Percentiles rank a stretch among this genome's conserved stretches.
phyloP scores from a whole-genome alignment of 2,888 invertebrate genomes.

The Thera obeliscata region DNA sequence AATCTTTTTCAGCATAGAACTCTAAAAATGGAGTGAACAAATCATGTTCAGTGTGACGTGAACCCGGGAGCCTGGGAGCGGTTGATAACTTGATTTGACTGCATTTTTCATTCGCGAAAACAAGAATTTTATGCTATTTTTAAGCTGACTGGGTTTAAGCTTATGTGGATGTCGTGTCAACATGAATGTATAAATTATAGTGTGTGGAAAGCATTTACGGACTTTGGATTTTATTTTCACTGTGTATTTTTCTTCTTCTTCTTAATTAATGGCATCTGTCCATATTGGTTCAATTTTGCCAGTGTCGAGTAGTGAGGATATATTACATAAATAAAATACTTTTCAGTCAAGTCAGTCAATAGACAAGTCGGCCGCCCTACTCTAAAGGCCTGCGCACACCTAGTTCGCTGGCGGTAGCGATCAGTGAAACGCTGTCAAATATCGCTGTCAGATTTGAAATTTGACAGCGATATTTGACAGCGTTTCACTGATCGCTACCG shows the following conservation, averaged over 20 bases:
- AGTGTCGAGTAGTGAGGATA: too few relatives aligned
- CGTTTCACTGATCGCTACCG: too few relatives aligned
- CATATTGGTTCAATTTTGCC: too few relatives aligned
- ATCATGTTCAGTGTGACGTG: constrained; percentile 36
- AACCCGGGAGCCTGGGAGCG: constrained; percentile 32
- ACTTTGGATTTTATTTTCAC: not conserved
- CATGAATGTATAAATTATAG: constrained; percentile 6
- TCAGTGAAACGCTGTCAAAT: too few relatives aligned
- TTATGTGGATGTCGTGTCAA: constrained; percentile 22
- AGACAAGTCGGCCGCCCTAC: too few relatives aligned
- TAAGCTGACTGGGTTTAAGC: constrained; percentile 11
- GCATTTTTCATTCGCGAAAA: constrained; percentile 42
- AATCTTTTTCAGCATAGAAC: constrained; percentile 6
- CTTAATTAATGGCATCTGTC: too few relatives aligned
- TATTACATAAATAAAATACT: too few relatives aligned
- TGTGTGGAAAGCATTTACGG: not conserved
- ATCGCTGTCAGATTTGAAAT: too few relatives aligned
- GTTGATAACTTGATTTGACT: constrained; percentile 42
- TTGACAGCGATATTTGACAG: too few relatives aligned
- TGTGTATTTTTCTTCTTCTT: not conserved
- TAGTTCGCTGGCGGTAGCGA: too few relatives aligned
- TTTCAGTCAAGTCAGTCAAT: too few relatives aligned
- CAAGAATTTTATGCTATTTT: constrained; percentile 29
- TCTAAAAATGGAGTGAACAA: constrained; percentile 33
- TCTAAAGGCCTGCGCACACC: too few relatives aligned